Conservation (phyloP, 2,888 invertebrate genomes). For the Polylopha cassiicola region DNA sequence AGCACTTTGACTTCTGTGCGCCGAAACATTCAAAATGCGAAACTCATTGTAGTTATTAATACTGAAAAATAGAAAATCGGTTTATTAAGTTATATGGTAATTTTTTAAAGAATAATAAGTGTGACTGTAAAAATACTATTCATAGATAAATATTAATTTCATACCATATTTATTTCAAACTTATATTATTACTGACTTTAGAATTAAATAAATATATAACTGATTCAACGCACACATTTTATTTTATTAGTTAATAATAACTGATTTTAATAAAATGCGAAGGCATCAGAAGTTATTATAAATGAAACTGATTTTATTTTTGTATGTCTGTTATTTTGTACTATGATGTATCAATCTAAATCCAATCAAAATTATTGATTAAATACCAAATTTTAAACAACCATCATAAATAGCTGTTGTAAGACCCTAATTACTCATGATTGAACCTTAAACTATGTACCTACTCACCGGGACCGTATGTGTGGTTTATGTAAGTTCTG, state of each 20-base stretch:
- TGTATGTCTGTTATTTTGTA: neutral
- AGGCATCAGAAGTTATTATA: no score
- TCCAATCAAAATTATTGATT: neutral
- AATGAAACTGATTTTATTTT: neutral
- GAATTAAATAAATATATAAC: no score
- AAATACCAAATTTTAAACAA: neutral
- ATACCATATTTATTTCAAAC: no score
- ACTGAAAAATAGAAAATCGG: slow-evolving; percentile 35
- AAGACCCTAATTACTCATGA: no score
- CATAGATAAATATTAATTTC: slow-evolving; percentile 36
- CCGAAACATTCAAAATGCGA: slow-evolving; percentile 53
- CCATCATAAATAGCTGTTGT: no score
- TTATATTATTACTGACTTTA: no score
- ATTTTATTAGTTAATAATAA: no score
- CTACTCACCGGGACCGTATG: slow-evolving; percentile 28
- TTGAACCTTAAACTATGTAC: neutral
- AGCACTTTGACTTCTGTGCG: slow-evolving; percentile 50
- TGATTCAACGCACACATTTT: no score
- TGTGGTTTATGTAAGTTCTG: slow-evolving; percentile 57
- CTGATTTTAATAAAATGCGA: no score
- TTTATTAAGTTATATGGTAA: neutral
- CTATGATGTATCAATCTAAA: neutral
- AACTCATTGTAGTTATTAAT: slow-evolving; percentile 47
- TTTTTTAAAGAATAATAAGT: neutral
- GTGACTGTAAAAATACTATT: neutral